These are phyloP conservation scores for Melanotaenia pygmaea DNA, from an alignment of 2,797 vertebrate genomes.

Conservation along the genomic window DNA sequence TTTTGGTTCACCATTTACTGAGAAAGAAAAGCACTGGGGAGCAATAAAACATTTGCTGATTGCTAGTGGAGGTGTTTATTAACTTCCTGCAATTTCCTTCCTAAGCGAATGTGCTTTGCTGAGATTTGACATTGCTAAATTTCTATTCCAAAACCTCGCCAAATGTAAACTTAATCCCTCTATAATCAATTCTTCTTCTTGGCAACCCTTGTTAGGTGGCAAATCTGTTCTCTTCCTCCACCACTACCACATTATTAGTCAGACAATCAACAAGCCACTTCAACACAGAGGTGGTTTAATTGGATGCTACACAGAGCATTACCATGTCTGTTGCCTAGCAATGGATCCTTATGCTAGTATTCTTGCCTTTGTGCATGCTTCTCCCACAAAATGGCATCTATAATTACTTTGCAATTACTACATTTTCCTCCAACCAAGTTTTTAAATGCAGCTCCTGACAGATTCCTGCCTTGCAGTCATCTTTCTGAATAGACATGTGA, in stretches of 20 bases:
- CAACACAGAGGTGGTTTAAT: conserved; percentile 73
- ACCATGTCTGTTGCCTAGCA: conserved; percentile 80
- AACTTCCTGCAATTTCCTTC: conserved; percentile 4
- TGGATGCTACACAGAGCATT: conserved; percentile 71
- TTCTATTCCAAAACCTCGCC: conserved; percentile 41
- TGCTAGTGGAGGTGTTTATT: background rate
- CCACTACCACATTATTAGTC: conserved; percentile 65
- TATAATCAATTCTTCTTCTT: conserved; percentile 67
- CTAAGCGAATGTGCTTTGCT: conserved; percentile 2
- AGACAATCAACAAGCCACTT: conserved; percentile 79
- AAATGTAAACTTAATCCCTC: conserved; percentile 63
- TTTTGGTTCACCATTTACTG: background rate
- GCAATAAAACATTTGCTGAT: conserved; percentile 1
- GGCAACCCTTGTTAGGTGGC: conserved; percentile 63
- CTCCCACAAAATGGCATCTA: conserved; percentile 46
- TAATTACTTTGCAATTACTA: conserved; percentile 68
- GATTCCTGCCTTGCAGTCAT: conserved; percentile 21
- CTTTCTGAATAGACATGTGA: conserved; percentile 30
- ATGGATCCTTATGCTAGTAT: conserved; percentile 59
- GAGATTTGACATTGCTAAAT: conserved; percentile 27
- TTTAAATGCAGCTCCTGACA: conserved; percentile 26
- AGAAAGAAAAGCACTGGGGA: background rate
- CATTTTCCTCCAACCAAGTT: conserved; percentile 46
- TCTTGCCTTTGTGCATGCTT: conserved; percentile 52
- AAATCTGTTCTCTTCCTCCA: conserved; percentile 68